Evolutionary conservation across 2,113 vertebrate genomes (phyloP).

Genomic region (Oceanodroma tethys): DNA sequence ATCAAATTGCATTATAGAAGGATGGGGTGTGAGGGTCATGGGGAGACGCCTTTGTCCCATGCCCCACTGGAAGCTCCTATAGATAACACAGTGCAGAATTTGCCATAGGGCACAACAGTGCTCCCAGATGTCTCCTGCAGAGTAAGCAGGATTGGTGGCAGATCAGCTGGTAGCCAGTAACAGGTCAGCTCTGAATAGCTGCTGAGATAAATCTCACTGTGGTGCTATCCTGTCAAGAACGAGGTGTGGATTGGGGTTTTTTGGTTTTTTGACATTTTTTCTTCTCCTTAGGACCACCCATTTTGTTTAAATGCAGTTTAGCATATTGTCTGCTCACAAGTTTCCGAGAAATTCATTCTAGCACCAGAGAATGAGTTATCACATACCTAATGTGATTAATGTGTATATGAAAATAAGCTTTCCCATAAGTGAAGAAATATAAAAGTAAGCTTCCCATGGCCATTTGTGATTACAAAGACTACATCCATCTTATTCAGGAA

Average conservation of each 20-base stretch:
- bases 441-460: not conserved
- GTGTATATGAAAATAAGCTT: conserved; percentile 16
- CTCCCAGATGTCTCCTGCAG: not conserved
- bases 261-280: not conserved
- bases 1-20: not conserved
- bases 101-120: too few species aligned
- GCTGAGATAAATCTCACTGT: not conserved
- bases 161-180: not conserved
- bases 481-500: conserved; percentile 22
- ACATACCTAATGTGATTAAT: conserved; percentile 23
- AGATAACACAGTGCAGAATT: not conserved
- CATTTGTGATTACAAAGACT: not conserved
- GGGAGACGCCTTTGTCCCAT: not conserved
- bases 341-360: conserved; percentile 14
- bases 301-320: not conserved
- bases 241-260: not conserved
- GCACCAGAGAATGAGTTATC: not conserved
- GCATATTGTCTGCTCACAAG: not conserved
- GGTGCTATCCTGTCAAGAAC: not conserved
- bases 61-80: not conserved
- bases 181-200: not conserved
- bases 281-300: not conserved
- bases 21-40: not conserved
- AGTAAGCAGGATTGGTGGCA: not conserved
- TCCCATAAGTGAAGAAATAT: conserved; percentile 22